Evolutionary conservation across 2,113 vertebrate species (phyloP).

Genomic region (Festucalex cinctus): DNA sequence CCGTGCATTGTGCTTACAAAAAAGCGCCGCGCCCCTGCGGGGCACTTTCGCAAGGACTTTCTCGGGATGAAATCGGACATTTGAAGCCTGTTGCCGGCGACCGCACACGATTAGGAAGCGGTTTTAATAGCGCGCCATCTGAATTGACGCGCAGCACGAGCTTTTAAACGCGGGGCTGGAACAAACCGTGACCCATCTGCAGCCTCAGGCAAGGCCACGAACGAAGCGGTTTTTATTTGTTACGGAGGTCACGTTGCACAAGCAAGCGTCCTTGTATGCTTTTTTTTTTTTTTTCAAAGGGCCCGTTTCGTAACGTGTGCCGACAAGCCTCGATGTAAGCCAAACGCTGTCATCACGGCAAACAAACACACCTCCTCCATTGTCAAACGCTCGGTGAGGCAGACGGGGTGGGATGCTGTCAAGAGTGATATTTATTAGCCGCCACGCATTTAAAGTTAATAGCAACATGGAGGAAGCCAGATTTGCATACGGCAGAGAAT

Average conservation of each 20-base stretch:
- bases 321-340: constrained; percentile 11
- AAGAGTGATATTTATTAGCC: too few relatives aligned
- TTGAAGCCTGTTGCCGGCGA: not conserved
- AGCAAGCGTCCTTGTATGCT: constrained; percentile 6
- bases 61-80: not conserved
- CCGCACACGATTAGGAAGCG: not conserved
- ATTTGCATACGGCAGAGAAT: not conserved
- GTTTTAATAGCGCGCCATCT: constrained; percentile 13
- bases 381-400: not conserved
- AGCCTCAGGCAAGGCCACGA: constrained; percentile 24
- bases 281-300: too few relatives aligned
- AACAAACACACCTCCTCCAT: not conserved
- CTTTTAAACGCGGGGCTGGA: constrained; percentile 11
- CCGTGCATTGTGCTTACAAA: not conserved
- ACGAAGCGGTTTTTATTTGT: constrained; percentile 26
- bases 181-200: constrained; percentile 20
- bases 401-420: not conserved
- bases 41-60: not conserved
- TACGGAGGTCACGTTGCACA: not conserved
- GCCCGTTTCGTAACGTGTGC: constrained; percentile 8
- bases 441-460: not conserved
- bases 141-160: not conserved
- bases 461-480: not conserved
- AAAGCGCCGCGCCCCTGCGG: not conserved
- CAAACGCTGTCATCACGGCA: not conserved